Conservation (phyloP, 1,140 invertebrate species). For the Pantala flavescens region DNA sequence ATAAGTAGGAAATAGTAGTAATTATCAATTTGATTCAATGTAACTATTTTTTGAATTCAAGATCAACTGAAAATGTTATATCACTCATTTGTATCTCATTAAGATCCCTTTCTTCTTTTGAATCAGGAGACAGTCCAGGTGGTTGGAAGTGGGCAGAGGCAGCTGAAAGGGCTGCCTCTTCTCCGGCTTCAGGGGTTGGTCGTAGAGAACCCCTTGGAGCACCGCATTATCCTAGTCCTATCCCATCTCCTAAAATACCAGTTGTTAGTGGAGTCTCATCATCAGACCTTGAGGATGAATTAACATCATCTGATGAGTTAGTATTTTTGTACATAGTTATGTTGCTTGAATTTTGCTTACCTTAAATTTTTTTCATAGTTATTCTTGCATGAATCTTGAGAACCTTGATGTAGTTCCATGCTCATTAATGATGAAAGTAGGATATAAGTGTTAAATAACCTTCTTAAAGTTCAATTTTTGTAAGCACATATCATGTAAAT, state of each 20-base stretch:
- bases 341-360: not conserved
- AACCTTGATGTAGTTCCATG: no score
- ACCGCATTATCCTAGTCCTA: conserved; percentile 27
- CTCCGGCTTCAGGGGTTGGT: not conserved
- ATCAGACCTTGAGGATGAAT: conserved; percentile 27
- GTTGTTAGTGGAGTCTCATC: conserved; percentile 22
- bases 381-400: no score
- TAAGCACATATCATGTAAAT: no score
- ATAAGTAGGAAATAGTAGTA: no score
- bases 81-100: no score
- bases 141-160: conserved; percentile 60
- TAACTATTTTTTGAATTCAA: no score
- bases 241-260: conserved; percentile 25
- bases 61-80: no score
- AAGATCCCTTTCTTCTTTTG: no score
- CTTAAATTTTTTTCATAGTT: not conserved
- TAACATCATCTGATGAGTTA: not conserved
- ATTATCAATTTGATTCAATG: no score
- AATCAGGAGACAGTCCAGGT: not conserved
- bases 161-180: conserved; percentile 50
- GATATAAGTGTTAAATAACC: no score
- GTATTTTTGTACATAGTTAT: not conserved
- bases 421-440: no score
- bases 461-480: no score
- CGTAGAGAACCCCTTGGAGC: conserved; percentile 72